Evolutionary conservation across 2,113 vertebrate genomes (phyloP).

Genomic region (Aspidoscelis tigris): DNA sequence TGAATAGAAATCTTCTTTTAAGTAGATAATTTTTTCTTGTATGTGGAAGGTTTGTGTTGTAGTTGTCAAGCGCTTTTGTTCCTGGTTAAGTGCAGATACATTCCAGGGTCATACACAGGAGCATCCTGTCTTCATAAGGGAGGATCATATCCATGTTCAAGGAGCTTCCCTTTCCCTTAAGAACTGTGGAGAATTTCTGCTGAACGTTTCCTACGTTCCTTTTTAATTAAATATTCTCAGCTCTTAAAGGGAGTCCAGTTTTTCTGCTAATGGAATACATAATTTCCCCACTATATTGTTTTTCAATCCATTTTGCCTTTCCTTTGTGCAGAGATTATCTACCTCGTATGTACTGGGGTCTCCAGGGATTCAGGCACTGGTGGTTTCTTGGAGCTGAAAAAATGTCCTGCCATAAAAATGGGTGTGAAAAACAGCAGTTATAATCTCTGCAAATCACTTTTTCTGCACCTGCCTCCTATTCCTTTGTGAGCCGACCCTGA

Average conservation of each 20-base stretch:
- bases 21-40: not conserved
- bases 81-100: not conserved
- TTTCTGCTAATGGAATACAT: not conserved
- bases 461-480: not conserved
- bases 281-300: not conserved
- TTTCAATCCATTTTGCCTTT: not conserved
- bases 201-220: not conserved
- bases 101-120: not conserved
- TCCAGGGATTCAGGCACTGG: not conserved
- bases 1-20: not conserved
- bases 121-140: not conserved
- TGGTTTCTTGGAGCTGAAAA: not conserved
- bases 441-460: not conserved
- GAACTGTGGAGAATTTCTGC: too few species aligned
- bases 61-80: not conserved
- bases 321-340: not conserved
- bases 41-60: not conserved
- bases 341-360: not conserved
- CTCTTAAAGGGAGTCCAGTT: not conserved
- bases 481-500: too few species aligned
- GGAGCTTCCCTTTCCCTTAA: not conserved
- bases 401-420: not conserved
- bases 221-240: not conserved
- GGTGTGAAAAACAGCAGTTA: not conserved
- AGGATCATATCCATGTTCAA: not conserved